Evolutionary conservation across 2,113 vertebrate species (phyloP), one percentile per base, ranked within the genome.

Genomic region (Brachyistius frenatus): DNA sequence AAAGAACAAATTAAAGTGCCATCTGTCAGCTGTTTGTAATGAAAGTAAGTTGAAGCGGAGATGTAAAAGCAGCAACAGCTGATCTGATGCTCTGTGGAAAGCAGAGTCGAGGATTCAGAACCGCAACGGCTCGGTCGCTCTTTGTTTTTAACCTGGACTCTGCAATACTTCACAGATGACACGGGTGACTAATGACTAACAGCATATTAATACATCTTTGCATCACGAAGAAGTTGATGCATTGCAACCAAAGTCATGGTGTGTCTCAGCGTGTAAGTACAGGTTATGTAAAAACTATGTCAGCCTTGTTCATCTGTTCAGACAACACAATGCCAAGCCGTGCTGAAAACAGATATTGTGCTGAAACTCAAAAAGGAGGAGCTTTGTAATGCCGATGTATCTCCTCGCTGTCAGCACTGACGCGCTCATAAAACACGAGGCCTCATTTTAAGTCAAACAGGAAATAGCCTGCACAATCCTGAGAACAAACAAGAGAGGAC

Each of bases 361-460:
- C 36, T 31, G 37, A 55, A 86, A 76, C 58, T 79, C 55, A 55
- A 72, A 89, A 90, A 85, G 75, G 58, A 76, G 66, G 76, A 69
- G 66, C 80, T 88, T 88, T 90, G 83, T 83, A 77, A 56, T 53
- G 54, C 68, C 5, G 53, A 46, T 53, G 46, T 57, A 78, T 90
- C 83, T 87, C 72, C 72, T 75, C 16, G 66, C 80, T 80, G 78
- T 92, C 88, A 91, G 81, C 80, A 32, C 65, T 81, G 86, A 84
- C 82, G 3, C 16, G 68, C 65, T 84, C 81, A 65, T 81, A 77
- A 91, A 85, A 78, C 83, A 86, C 73, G 23, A 72, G 82, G 73
- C 86, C 78, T 86, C 83, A 77, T 86, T 90, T 89, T 87, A 83
- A 89, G 89, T 88, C 89, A 90, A 89, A 91, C 83, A 90, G 87